Conservation (phyloP, 2,797 vertebrate species). For the Typhlichthys eigenmanni region DNA sequence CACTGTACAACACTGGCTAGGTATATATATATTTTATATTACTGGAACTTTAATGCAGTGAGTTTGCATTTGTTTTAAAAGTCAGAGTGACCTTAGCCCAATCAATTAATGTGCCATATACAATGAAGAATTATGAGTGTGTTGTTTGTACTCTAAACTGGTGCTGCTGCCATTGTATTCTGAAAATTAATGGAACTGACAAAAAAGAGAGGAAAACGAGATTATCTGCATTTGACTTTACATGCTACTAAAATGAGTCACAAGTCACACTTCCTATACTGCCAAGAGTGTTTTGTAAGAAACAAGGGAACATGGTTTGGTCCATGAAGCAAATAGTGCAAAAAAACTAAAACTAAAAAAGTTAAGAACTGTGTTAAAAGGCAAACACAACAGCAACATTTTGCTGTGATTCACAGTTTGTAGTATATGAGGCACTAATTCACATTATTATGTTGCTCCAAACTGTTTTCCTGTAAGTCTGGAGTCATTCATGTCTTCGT, state of each 20-base stretch:
- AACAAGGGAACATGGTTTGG: slow-evolving; percentile 17
- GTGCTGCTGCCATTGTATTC: slow-evolving; percentile 69
- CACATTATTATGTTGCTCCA: slow-evolving; percentile 23
- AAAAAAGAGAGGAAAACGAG: slow-evolving; percentile 54
- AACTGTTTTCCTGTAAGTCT: slow-evolving; percentile 52
- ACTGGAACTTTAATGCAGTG: slow-evolving; percentile 61
- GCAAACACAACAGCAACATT: slow-evolving; percentile 13
- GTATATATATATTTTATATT: slow-evolving; percentile 71
- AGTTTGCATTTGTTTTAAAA: slow-evolving; percentile 59
- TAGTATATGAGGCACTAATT: slow-evolving; percentile 49
- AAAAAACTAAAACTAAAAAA: slow-evolving; percentile 23
- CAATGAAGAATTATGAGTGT: slow-evolving; percentile 52
- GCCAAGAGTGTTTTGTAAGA: slow-evolving; percentile 72
- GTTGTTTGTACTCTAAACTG: slow-evolving; percentile 64
- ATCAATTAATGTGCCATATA: slow-evolving; percentile 53
- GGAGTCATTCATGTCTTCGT: slow-evolving; percentile 65
- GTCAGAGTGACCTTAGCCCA: slow-evolving; percentile 43
- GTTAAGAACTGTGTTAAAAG: not conserved
- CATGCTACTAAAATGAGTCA: slow-evolving; percentile 55
- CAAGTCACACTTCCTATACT: slow-evolving; percentile 70
- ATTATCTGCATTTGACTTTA: slow-evolving; percentile 38
- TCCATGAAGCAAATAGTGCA: slow-evolving; percentile 59
- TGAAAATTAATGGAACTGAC: slow-evolving; percentile 45
- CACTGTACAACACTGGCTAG: slow-evolving; percentile 70
- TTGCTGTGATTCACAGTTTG: slow-evolving; percentile 47